Percentiles rank a stretch among this genome's conserved stretches.
Conservation (phyloP, 2,797 vertebrate species). For the Helarctos malayanus region DNA sequence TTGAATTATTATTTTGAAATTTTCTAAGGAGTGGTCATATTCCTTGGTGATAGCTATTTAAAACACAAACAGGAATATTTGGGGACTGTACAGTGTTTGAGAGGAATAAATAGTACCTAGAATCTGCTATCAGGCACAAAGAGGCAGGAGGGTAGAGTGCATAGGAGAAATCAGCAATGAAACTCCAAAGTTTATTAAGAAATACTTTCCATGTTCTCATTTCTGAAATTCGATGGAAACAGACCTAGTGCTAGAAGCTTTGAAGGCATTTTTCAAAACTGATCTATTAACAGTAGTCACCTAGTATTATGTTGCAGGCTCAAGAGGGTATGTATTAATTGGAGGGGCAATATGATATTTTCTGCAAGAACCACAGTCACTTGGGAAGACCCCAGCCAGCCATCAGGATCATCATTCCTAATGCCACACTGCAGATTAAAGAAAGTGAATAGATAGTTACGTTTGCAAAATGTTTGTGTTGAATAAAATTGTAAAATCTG, state of each 20-base stretch:
- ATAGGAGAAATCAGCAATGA: background rate
- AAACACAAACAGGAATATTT: conserved; percentile 36
- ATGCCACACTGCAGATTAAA: background rate
- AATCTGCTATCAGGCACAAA: background rate
- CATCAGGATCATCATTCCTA: background rate
- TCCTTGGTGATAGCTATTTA: conserved; percentile 48
- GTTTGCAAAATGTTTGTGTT: conserved; percentile 38
- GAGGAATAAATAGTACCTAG: conserved; percentile 37
- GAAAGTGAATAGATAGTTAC: background rate
- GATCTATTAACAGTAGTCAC: background rate
- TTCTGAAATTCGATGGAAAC: conserved; percentile 34
- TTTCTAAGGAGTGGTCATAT: conserved; percentile 46
- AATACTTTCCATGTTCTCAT: background rate
- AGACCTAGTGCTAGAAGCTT: background rate
- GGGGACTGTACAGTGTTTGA: background rate
- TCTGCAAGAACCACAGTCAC: background rate
- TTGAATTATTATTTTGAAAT: conserved; percentile 48
- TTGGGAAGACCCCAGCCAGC: background rate
- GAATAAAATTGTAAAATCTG: background rate
- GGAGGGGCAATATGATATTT: background rate
- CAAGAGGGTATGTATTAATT: background rate
- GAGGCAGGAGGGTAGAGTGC: background rate
- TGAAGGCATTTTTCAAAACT: conserved; percentile 44
- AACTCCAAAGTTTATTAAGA: background rate
- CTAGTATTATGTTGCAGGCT: background rate